Conservation (phyloP, 2,797 vertebrate genomes). For the Linurgus olivaceus region DNA sequence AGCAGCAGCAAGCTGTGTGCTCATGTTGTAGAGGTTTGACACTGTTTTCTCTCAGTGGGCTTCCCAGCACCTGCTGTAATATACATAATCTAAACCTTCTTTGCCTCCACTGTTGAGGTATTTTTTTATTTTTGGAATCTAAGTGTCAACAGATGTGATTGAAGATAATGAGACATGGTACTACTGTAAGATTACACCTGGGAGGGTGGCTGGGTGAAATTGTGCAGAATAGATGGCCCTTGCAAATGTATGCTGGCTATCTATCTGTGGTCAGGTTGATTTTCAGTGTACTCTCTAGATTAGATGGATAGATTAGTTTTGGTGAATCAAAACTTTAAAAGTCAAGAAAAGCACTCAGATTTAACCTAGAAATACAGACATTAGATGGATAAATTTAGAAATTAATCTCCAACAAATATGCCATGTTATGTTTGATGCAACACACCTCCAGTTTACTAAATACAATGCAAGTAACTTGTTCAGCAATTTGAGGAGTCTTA, state of each 20-base stretch:
- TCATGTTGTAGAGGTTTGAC: conserved; percentile 38
- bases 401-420: not conserved
- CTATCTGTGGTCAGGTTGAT: not conserved
- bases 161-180: conserved; percentile 10
- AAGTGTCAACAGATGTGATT: conserved; percentile 48
- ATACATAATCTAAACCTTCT: conserved; percentile 14
- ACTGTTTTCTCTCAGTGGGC: conserved; percentile 13
- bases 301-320: not conserved
- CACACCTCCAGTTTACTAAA: not conserved
- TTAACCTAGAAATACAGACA: not conserved
- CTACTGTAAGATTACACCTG: not conserved
- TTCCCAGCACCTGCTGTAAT: conserved; percentile 52
- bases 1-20: conserved; percentile 27
- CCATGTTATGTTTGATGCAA: not conserved
- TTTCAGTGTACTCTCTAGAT: not conserved
- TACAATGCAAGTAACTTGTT: not conserved
- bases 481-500: not conserved
- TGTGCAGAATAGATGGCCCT: not conserved
- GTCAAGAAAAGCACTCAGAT: not conserved
- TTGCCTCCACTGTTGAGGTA: not conserved
- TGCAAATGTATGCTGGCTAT: not conserved
- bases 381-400: not conserved
- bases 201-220: not conserved
- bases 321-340: not conserved
- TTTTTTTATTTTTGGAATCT: conserved; percentile 34